Percentiles rank a stretch among this genome's conserved stretches.
Evolutionary conservation across 2,113 vertebrate genomes (phyloP).

Genomic region (Hemichromis elongatus): DNA sequence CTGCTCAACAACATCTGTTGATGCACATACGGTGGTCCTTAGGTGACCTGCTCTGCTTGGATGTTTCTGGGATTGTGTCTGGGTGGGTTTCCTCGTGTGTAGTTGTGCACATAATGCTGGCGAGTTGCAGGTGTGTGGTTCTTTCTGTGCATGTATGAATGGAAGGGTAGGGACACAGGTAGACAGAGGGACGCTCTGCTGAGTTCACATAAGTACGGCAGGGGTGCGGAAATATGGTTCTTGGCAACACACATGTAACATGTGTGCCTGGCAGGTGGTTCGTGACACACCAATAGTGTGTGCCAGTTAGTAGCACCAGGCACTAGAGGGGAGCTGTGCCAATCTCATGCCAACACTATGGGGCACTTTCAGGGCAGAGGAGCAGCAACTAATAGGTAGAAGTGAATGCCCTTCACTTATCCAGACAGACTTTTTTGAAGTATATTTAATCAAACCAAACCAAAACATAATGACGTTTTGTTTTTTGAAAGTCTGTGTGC

Average conservation of each 20-base stretch:
- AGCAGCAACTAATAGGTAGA: slow-evolving; percentile 1
- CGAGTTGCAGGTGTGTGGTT: slow-evolving; percentile 19
- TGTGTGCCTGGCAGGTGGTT: slow-evolving; percentile 67
- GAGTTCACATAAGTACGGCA: slow-evolving; percentile 54
- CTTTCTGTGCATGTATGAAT: slow-evolving; percentile 1
- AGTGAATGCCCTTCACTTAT: slow-evolving; percentile 39
- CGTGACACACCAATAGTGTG: slow-evolving; percentile 30
- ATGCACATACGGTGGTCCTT: neutral
- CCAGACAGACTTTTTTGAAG: neutral
- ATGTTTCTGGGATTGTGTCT: neutral
- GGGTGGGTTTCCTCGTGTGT: neutral
- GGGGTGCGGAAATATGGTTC: slow-evolving; percentile 71
- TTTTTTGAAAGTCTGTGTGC: neutral
- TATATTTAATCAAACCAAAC: neutral
- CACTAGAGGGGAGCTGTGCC: slow-evolving; percentile 55
- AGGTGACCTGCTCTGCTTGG: neutral
- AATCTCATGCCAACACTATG: slow-evolving; percentile 48
- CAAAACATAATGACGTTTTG: neutral
- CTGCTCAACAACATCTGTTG: slow-evolving; percentile 16
- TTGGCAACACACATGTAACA: slow-evolving; percentile 74
- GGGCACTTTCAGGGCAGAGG: slow-evolving; percentile 33
- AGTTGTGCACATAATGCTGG: neutral
- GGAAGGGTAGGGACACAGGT: slow-evolving; percentile 23
- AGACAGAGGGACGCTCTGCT: slow-evolving; percentile 66
- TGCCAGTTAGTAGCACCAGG: slow-evolving; percentile 65